Conservation (phyloP, 2,113 vertebrate genomes). For the Neofelis nebulosa region DNA sequence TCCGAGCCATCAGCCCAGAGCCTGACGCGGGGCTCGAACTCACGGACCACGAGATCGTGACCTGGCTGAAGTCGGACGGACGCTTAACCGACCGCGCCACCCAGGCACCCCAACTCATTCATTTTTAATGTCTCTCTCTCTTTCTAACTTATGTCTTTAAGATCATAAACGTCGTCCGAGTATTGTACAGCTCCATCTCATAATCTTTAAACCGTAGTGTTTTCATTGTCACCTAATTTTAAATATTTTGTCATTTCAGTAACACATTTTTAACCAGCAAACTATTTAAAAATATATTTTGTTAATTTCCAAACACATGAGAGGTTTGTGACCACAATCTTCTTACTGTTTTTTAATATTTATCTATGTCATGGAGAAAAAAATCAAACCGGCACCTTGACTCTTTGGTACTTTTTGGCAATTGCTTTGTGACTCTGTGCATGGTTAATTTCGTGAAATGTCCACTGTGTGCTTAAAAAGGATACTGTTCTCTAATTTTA, state of each 20-base stretch:
- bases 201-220: neutral
- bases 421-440: neutral
- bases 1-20: too few species aligned
- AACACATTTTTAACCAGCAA: neutral
- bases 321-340: neutral
- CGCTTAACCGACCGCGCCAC: too few species aligned
- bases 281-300: neutral
- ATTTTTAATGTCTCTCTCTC: neutral
- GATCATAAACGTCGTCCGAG: neutral
- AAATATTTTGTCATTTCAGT: neutral
- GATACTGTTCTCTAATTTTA: neutral
- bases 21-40: too few species aligned
- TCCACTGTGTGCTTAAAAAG: neutral
- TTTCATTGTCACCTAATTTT: neutral
- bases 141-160: neutral
- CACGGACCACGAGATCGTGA: too few species aligned
- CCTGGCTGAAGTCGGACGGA: too few species aligned
- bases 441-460: neutral
- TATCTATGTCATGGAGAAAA: neutral
- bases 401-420: neutral
- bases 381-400: neutral
- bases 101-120: too few species aligned
- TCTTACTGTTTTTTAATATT: neutral
- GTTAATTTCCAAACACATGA: neutral
- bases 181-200: neutral